Percentiles rank a stretch among this genome's conserved stretches.
Evolutionary conservation across 2,888 invertebrate species (phyloP).

Genomic region (Autographa pulchrina): DNA sequence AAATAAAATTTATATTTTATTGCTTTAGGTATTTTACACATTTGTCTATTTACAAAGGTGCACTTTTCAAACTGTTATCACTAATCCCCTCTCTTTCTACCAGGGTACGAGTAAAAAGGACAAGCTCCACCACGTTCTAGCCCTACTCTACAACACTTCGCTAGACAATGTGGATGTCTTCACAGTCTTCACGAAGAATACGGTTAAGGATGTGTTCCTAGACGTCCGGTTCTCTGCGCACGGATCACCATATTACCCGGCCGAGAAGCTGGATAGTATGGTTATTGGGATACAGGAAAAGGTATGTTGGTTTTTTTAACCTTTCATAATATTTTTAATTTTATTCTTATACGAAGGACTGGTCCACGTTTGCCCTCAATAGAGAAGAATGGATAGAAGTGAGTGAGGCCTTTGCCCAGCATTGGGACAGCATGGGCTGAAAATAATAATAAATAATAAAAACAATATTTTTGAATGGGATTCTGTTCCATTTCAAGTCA

Average conservation of each 20-base stretch:
- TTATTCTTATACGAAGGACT: too few species aligned
- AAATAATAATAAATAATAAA: too few species aligned
- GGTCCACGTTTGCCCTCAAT: too few species aligned
- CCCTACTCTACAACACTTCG: constrained; percentile 93
- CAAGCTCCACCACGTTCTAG: constrained; percentile 87
- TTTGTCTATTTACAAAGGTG: too few species aligned
- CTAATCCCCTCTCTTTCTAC: constrained; percentile 46
- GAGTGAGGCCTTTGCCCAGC: too few species aligned
- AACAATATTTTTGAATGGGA: too few species aligned
- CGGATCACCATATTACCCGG: constrained; percentile 97
- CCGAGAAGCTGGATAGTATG: constrained; percentile 96
- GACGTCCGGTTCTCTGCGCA: constrained; percentile 98
- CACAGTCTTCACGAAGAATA: constrained; percentile 94
- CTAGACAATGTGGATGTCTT: constrained; percentile 97
- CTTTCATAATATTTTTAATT: too few species aligned
- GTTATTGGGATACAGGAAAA: constrained; percentile 92
- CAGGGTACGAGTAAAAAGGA: constrained; percentile 93
- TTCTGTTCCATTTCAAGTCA: too few species aligned
- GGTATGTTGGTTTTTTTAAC: constrained; percentile 72
- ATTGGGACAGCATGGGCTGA: too few species aligned
- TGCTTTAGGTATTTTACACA: too few species aligned
- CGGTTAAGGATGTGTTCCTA: constrained; percentile 90
- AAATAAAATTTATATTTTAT: too few species aligned
- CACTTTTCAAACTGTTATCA: background rate
- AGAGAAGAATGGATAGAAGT: too few species aligned